A percentile compares a stretch with the other conserved stretches of the same genome.
Evolutionary conservation across 2,797 vertebrate species (phyloP).

Genomic region (Thripadectes ignobilis): DNA sequence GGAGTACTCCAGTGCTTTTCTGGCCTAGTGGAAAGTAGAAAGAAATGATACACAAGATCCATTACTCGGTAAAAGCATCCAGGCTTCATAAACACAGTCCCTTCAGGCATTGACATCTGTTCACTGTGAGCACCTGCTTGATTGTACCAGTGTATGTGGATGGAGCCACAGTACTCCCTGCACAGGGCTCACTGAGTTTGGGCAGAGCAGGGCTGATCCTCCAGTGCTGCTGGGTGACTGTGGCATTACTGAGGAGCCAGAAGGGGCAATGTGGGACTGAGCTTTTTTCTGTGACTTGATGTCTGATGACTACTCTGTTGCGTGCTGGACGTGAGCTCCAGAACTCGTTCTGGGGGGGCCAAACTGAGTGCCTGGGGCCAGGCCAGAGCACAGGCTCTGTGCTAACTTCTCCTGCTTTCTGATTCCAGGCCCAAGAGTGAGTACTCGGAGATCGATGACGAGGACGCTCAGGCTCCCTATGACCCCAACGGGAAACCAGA

Average conservation of each 20-base stretch:
- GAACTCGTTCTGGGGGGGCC: fast-evolving
- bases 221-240: not conserved
- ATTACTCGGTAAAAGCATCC: not conserved
- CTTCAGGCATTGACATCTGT: not conserved
- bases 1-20: not conserved
- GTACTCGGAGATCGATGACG: constrained; percentile 96
- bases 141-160: not conserved
- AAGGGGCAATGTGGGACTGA: fast-evolving
- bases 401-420: not conserved
- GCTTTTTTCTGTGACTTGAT: not conserved
- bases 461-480: constrained; percentile 91
- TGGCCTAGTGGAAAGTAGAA: not conserved
- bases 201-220: not conserved
- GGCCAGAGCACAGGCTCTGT: not conserved
- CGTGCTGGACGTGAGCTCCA: not conserved
- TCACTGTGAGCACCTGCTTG: not conserved
- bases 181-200: not conserved
- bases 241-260: not conserved
- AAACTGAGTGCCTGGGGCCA: not conserved
- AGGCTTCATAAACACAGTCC: not conserved
- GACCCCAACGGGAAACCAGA: constrained; percentile 97
- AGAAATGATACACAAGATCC: not conserved
- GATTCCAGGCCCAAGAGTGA: constrained; percentile 94
- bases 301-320: not conserved
- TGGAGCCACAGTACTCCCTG: not conserved